Conservation (phyloP, 1,140 invertebrate species). For the Pemphigus obesinymphae region DNA sequence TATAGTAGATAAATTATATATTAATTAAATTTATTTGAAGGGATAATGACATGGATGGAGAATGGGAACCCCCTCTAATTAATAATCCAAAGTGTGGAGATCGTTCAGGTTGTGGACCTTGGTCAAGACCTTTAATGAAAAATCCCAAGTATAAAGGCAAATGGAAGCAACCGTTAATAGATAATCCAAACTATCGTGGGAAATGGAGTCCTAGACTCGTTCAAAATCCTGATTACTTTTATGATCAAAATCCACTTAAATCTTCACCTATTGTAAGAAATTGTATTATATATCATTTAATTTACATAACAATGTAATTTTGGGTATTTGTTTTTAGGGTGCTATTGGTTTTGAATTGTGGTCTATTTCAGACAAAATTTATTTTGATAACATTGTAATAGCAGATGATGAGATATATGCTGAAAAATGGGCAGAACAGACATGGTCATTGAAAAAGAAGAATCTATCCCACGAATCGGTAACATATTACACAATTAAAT, state of each 20-base stretch:
- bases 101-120: conserved; percentile 84
- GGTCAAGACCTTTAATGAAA: conserved; percentile 77
- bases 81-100: conserved; percentile 83
- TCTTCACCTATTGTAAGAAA: conserved; percentile 87
- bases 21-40: conserved; percentile 48
- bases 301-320: not conserved
- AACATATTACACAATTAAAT: conserved; percentile 50
- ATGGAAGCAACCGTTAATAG: conserved; percentile 84
- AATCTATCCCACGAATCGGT: conserved; percentile 74
- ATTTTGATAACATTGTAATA: conserved; percentile 93
- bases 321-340: conserved; percentile 55
- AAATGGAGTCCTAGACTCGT: conserved; percentile 87
- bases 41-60: conserved; percentile 96
- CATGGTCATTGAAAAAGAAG: conserved; percentile 78
- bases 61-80: conserved; percentile 93
- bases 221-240: conserved; percentile 87
- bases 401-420: conserved; percentile 79
- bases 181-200: conserved; percentile 92
- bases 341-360: conserved; percentile 95
- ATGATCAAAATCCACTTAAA: conserved; percentile 83
- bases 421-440: conserved; percentile 73
- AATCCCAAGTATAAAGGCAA: conserved; percentile 91
- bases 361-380: conserved; percentile 93
- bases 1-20: not conserved
- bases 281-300: not conserved